These are phyloP conservation scores for Amiota communis DNA, from an alignment of 2,888 invertebrate species.

Conservation along the genomic window DNA sequence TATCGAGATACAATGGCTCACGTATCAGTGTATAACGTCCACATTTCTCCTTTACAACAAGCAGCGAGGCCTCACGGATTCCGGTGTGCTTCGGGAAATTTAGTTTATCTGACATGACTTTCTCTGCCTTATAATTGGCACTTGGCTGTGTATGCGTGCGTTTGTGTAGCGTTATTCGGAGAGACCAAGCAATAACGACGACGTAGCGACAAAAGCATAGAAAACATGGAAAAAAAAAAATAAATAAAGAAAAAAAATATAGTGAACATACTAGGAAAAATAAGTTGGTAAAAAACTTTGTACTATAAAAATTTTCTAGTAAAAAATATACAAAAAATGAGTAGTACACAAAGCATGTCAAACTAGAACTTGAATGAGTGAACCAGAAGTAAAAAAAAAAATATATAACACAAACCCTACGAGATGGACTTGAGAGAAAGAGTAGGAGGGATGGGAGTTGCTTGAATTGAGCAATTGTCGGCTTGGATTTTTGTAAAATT, in stretches of 20 bases:
- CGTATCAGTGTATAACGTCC: conserved; percentile 88
- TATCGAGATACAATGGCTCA: conserved; percentile 92
- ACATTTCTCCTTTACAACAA: conserved; percentile 91
- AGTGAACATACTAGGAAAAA: conserved; percentile 57
- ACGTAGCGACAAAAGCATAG: conserved; percentile 38
- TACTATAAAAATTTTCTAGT: conserved; percentile 35
- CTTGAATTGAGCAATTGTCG: conserved; percentile 63
- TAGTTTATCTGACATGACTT: conserved; percentile 78
- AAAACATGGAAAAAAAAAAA: conserved; percentile 36
- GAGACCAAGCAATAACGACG: background rate
- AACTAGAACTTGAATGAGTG: conserved; percentile 18
- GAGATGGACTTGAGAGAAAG: conserved; percentile 35
- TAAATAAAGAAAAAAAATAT: conserved; percentile 45
- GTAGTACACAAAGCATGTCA: conserved; percentile 58
- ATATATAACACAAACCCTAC: conserved; percentile 35
- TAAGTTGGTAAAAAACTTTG: conserved; percentile 50
- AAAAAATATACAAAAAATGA: conserved; percentile 24
- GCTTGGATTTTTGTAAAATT: conserved; percentile 54
- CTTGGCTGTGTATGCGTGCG: conserved; percentile 76
- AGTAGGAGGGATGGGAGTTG: conserved; percentile 34
- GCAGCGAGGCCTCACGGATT: conserved; percentile 88
- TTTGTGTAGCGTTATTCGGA: conserved; percentile 13
- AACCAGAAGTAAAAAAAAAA: conserved; percentile 1
- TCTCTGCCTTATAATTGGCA: conserved; percentile 79
- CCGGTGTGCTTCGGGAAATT: conserved; percentile 83